phyloP scores from a whole-genome alignment of 2,888 invertebrate species.

The Apocheima hispidaria region DNA sequence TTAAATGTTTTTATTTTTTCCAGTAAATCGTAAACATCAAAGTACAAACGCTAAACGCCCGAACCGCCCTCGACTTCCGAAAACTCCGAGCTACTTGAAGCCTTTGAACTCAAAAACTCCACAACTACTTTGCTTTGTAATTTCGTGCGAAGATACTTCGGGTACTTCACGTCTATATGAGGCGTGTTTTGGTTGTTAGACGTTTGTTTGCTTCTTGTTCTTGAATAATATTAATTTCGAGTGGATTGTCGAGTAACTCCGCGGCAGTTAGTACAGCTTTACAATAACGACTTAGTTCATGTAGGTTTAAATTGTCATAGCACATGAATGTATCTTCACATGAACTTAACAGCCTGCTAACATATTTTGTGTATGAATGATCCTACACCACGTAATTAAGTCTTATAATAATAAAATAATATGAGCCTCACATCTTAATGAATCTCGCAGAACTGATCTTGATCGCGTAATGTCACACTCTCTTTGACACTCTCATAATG shows the following conservation, averaged over 20 bases:
- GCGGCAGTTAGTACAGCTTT: background rate
- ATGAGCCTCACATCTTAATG: too few relatives aligned
- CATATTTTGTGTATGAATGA: too few relatives aligned
- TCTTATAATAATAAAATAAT: too few relatives aligned
- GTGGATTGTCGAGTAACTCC: background rate
- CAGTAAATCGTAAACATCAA: constrained; percentile 7
- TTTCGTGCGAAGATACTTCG: constrained; percentile 17
- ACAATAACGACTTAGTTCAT: background rate
- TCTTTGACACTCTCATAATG: too few relatives aligned
- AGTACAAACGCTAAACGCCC: constrained; percentile 10
- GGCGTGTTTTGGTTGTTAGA: constrained; percentile 2
- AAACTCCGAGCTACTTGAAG: constrained; percentile 14
- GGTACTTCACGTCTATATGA: constrained; percentile 2
- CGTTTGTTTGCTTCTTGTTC: background rate
- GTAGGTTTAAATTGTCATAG: too few relatives aligned
- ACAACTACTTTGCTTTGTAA: constrained; percentile 21
- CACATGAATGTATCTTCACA: too few relatives aligned
- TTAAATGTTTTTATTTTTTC: background rate
- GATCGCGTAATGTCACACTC: too few relatives aligned
- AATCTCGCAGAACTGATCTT: too few relatives aligned
- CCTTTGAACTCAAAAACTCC: constrained; percentile 30
- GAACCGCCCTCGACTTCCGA: constrained; percentile 12
- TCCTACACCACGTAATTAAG: too few relatives aligned
- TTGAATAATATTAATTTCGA: constrained; percentile 1
- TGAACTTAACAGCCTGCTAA: too few relatives aligned